Evolutionary conservation across 2,888 invertebrate species (phyloP), one percentile per base, ranked within the genome.

Genomic region (Cenopis cana): DNA sequence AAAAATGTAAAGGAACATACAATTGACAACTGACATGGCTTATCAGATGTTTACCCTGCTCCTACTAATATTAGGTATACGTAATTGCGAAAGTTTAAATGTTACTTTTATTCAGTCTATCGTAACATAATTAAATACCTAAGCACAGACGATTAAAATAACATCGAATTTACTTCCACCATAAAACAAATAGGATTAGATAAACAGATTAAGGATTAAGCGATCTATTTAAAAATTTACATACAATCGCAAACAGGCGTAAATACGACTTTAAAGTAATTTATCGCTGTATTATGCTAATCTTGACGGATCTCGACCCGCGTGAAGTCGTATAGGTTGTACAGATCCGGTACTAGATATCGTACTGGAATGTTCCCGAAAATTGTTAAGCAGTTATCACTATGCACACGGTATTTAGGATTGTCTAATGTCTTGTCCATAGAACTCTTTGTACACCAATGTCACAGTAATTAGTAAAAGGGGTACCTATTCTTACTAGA

Each of bases 141-240:
- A n/a, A n/a, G n/a, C n/a, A n/a, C 11, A 14, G 14, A 41, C 5
- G 11, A 14, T 41, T 41, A 41, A 41, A 41, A 41, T 41, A 14
- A 14, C 41, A 11, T 6, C 5, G 14, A 41, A 41, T 41, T 41
- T 0, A 41, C 41, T 41, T 14, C 33, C 9, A 33, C 33, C 12
- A 41, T 11, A 14, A 46, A 46, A 14, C 46, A 46, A 46, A 46
- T n/a, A 46, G 8, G 46, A 46, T 46, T 46, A 46, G 46, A 46
- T 46, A 12, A 46, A 46, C 12, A 14, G 46, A 46, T n/a, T 46
- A 46, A 46, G 46, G 46, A 46, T 46, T 46, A 46, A 46, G 46
- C 46, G n/a, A 46, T 46, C 46, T 46, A n/a, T 46, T 46, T n/a
- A 46, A 46, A 46, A 46, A 46, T 46, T 46, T 46, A 46, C 46